These are phyloP conservation scores for Aphaenogaster floridana DNA, from an alignment of 1,140 invertebrate species.

Conservation along the genomic window DNA sequence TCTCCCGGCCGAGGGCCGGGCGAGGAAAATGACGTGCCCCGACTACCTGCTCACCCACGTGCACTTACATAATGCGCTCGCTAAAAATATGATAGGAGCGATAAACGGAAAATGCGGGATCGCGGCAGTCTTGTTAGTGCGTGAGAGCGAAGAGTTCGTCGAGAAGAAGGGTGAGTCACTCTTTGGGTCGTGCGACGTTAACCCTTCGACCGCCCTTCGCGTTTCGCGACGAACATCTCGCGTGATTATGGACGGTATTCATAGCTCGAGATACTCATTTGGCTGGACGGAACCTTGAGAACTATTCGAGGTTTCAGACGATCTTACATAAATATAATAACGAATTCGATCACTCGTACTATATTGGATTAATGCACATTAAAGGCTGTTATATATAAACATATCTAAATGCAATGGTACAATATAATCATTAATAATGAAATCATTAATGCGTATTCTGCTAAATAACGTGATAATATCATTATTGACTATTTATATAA, in stretches of 20 bases:
- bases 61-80: slow-evolving; percentile 21
- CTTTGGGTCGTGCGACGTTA: not conserved
- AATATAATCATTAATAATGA: no score
- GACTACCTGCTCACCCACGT: slow-evolving; percentile 30
- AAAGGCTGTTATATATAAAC: no score
- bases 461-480: no score
- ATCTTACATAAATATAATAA: not conserved
- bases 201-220: not conserved
- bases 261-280: not conserved
- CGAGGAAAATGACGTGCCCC: not conserved
- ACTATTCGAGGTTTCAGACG: not conserved
- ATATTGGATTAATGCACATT: no score
- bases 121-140: not conserved
- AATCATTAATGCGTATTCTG: no score
- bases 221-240: not conserved
- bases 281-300: not conserved
- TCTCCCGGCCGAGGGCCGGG: not conserved
- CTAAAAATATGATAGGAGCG: slow-evolving; percentile 45
- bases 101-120: not conserved
- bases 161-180: not conserved
- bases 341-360: no score
- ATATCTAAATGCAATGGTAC: no score
- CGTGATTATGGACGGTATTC: not conserved
- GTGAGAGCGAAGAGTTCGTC: not conserved
- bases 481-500: no score